Evolutionary conservation across 2,113 vertebrate species (phyloP), one percentile per base, ranked within the genome.

Genomic region (Phasianus colchicus): DNA sequence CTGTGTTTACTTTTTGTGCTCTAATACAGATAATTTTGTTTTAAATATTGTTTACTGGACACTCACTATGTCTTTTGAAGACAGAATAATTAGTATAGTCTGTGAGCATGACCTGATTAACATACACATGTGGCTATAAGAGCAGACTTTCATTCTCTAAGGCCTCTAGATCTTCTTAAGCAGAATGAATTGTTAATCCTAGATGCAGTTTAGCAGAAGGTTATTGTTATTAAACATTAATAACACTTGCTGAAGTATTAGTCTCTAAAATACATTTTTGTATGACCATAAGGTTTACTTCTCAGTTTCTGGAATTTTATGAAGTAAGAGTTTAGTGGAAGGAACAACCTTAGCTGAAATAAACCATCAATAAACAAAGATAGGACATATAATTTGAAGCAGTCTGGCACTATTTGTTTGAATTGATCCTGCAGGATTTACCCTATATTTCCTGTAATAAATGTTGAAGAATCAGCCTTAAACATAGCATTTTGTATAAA

Each of bases 121-220:
- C 73, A 36, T 64, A 66, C 88, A 40, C 27, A 78, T 70, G 55
- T 66, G 69, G 52, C 83, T 60, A 0, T 88, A 86, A 86, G 73
- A 93, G 47, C 73, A 88, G 80, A 88, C 80, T 92, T 93, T 76
- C 81, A 65, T 94, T 96, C 95, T 92, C 47, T 75, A 69, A 92
- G 77, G 70, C 86, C 0, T 72, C 54, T 86, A 75, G 81, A 92
- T 90, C 96, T 88, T 80, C 90, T 96, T 96, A 90, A 93, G 63
- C 55, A 63, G 84, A 89, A 82, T 76, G 63, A 94, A 66, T 86
- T 47, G 54, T 79, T 95, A 92, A 95, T 90, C 86, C 89, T 92
- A 65, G 58, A 70, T 94, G 81, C 74, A 48, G 43, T 92, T 92
- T 32, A 92, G 83, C 77, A 94, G 86, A 78, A 81, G 58, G 89